A percentile compares a stretch with the other conserved stretches of the same genome.
These are phyloP conservation scores for Oceanites oceanicus DNA, from an alignment of 2,113 vertebrate species.

Conservation along the genomic window DNA sequence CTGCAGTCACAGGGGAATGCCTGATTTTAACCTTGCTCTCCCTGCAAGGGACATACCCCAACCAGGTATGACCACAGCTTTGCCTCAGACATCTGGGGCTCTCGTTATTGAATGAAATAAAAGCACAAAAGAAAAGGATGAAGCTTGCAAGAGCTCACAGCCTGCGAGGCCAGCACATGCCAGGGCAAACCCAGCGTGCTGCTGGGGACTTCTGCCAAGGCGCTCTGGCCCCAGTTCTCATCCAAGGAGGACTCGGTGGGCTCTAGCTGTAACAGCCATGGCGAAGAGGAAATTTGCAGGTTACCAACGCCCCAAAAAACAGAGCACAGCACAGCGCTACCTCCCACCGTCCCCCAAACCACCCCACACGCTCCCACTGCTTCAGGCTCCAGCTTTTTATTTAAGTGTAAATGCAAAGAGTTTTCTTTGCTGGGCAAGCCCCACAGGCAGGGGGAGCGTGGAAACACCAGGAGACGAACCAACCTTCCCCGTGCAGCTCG, in stretches of 20 bases:
- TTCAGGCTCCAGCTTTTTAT: background rate
- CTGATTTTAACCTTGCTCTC: background rate
- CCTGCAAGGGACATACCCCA: too few species aligned
- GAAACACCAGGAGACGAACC: background rate
- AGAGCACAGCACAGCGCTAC: background rate
- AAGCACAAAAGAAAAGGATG: background rate
- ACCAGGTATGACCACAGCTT: background rate
- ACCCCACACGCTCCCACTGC: accelerated
- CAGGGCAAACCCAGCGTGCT: background rate
- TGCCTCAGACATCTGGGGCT: background rate
- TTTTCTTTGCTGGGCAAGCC: background rate
- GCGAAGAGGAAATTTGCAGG: background rate
- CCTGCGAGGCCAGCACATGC: background rate
- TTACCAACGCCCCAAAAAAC: background rate
- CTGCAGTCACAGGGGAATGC: background rate
- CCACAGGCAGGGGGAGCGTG: background rate
- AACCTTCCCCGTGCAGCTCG: background rate
- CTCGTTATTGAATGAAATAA: background rate
- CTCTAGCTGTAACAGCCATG: background rate
- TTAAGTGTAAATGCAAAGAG: background rate
- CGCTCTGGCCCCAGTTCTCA: background rate
- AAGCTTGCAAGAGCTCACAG: background rate
- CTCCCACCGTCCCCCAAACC: background rate
- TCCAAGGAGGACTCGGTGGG: accelerated
- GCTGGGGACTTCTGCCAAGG: background rate